Conservation (phyloP, 2,797 vertebrate species). For the Smutsia gigantea region DNA sequence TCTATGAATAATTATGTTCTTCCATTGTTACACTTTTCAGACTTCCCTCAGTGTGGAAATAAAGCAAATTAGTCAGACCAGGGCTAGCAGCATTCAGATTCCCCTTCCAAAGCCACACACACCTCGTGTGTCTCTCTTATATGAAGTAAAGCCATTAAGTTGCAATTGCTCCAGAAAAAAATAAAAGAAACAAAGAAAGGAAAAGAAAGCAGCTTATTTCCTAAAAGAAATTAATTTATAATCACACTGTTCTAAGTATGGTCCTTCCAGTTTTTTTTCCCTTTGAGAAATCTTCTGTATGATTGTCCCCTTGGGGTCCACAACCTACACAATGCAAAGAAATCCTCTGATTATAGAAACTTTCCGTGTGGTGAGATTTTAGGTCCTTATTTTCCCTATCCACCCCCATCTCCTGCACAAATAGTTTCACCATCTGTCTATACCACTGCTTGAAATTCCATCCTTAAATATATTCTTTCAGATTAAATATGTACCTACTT, state of each 20-base stretch:
- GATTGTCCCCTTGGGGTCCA: conserved; percentile 5
- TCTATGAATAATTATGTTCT: neutral
- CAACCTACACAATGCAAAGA: conserved; percentile 33
- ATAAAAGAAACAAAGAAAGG: neutral
- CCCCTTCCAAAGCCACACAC: neutral
- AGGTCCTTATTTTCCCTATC: neutral
- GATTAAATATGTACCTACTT: conserved; percentile 27
- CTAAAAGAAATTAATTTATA: conserved; percentile 19
- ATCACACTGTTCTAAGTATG: conserved; percentile 23
- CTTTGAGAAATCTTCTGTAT: conserved; percentile 15
- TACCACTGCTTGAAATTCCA: conserved; percentile 56
- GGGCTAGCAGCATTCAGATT: neutral
- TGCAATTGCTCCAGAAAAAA: neutral
- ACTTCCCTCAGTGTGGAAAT: neutral
- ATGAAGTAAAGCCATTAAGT: neutral
- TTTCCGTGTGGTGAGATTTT: conserved; percentile 57
- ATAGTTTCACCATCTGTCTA: conserved; percentile 66
- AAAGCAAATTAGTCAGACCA: neutral
- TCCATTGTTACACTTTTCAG: neutral
- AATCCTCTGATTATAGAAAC: conserved; percentile 52
- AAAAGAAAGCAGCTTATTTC: conserved; percentile 14
- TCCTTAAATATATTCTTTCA: conserved; percentile 48
- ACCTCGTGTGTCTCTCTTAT: neutral
- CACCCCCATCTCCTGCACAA: conserved; percentile 9
- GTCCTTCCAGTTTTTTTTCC: neutral